Evolutionary conservation across 2,797 vertebrate species (phyloP), one percentile per base, ranked within the genome.

Genomic region (Pampus argenteus): DNA sequence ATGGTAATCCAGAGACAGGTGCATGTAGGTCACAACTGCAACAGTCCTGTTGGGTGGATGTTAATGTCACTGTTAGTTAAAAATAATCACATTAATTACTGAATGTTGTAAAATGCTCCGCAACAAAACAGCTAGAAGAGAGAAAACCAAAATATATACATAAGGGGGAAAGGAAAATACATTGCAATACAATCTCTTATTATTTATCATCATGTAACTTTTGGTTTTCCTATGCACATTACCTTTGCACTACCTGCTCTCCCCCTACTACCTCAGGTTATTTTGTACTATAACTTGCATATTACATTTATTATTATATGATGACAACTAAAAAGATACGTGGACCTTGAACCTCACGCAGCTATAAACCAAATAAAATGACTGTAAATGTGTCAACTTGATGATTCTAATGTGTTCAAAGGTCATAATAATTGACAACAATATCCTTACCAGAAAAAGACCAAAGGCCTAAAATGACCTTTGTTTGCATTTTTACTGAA

Each of bases 11-110:
- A 64, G 40, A 6, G 66, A 51, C 15, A 2, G 71, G 83, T 88
- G 90, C 89, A 94, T 93, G 94, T 96, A 96, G 96, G 95, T 96
- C 91, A 94, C 92, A 68, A n/a, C 47, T 45, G 66, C n/a, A 17
- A 23, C 40, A 6, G 2, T 50, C 42, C 52, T 25, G 51, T 10
- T 22, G 52, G 64, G 26, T 50, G 3, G 48, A 51, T 28, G 11
- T 66, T 48, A 2, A 0, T 7, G 2, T 58, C 20, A 47, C 29
- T 64, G 45, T 36, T 42, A 5, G 23, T 60, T 59, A 14, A 61
- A 20, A 9, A 20, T 45, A 18, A 44, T 44, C 8, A 14, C 5
- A n/a, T 15, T 60, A 36, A 40, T 52, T 58, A 59, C 5, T 47
- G 17, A 23, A 22, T 10, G 11, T 3, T 28, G 52, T 0, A 0